phyloP scores from a whole-genome alignment of 2,797 vertebrate genomes.

The Columba guinea region DNA sequence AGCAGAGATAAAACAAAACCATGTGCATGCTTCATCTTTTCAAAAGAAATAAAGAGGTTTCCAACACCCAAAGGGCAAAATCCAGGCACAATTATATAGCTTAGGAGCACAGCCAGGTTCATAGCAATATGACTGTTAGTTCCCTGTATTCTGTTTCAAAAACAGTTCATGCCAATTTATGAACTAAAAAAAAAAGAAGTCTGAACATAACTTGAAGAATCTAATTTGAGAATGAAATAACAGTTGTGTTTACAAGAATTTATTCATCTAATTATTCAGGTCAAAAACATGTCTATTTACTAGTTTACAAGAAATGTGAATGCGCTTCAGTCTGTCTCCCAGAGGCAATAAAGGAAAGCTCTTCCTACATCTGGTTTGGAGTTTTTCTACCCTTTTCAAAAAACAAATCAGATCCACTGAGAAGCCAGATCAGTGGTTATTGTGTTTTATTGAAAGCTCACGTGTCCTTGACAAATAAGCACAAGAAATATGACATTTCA shows the following conservation, averaged over 20 bases:
- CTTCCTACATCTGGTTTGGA: neutral
- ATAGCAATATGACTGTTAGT: neutral
- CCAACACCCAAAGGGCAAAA: conserved; percentile 28
- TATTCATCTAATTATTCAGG: neutral
- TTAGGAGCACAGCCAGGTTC: conserved; percentile 2
- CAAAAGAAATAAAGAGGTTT: conserved; percentile 5
- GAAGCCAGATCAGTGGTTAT: neutral
- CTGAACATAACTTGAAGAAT: neutral
- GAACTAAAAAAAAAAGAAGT: neutral
- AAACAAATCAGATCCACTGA: conserved; percentile 11
- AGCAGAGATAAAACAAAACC: neutral
- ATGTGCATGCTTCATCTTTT: neutral
- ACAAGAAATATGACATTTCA: conserved; percentile 25
- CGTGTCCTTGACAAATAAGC: conserved; percentile 1
- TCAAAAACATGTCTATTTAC: neutral
- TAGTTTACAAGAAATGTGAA: neutral
- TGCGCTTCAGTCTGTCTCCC: neutral
- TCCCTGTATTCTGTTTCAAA: neutral
- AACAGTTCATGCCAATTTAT: neutral
- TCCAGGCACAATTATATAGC: neutral
- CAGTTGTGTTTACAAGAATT: neutral
- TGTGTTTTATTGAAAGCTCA: neutral
- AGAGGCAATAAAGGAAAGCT: neutral
- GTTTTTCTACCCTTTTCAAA: neutral
- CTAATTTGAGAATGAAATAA: neutral